Conservation (phyloP, 2,888 invertebrate genomes). For the Rapana venosa region DNA sequence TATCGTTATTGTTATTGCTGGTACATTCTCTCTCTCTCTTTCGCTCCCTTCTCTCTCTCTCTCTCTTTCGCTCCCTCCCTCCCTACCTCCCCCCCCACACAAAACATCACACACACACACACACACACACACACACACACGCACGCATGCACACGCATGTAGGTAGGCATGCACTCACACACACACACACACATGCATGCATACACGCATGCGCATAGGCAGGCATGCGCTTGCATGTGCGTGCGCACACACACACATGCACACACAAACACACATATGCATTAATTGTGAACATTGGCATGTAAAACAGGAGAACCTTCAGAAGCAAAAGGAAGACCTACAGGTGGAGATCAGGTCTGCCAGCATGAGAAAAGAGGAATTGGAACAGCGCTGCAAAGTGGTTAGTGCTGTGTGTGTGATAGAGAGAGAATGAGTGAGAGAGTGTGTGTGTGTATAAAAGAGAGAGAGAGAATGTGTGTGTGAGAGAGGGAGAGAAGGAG, state of each 20-base stretch:
- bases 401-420: no score
- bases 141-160: background rate
- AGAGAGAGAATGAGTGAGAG: constrained; percentile 69
- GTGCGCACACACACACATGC: background rate
- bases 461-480: no score
- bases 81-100: no score
- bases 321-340: constrained; percentile 63
- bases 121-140: background rate
- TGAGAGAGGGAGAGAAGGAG: no score
- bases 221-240: background rate
- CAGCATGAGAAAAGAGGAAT: constrained; percentile 69
- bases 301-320: constrained; percentile 55
- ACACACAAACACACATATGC: no score
- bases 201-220: background rate
- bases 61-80: no score
- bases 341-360: constrained; percentile 71
- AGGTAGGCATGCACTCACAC: background rate
- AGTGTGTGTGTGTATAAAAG: background rate
- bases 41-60: no score
- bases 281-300: no score
- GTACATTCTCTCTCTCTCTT: no score
- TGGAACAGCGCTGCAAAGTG: constrained; percentile 68
- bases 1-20: no score
- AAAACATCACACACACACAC: background rate
- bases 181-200: background rate